Evolutionary conservation across 2,113 vertebrate genomes (phyloP), one percentile per base, ranked within the genome.

Genomic region (Pachyramphus minor): DNA sequence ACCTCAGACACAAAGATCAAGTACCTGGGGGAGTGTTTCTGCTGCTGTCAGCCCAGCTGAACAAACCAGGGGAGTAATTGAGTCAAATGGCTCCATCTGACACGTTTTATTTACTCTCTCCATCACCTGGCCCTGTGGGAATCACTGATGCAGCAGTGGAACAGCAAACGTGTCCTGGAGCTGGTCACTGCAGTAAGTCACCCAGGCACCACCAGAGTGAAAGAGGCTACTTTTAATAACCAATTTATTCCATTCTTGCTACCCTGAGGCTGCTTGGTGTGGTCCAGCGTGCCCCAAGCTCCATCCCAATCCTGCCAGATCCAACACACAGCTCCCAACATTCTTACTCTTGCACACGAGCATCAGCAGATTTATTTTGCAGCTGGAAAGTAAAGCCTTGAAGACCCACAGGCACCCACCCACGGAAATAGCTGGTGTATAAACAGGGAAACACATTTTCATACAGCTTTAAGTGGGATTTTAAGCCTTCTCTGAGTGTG

Each of bases 371-470:
- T 56, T 55, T 31, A 31, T 56, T 21, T 56, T 33, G 55, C 55
- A 56, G 53, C 30, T 58, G 56, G 33, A 58, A 58, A 23, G 21
- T n/a, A 23, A 23, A 58, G 62, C n/a, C 16, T 41, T 31, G 28
- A 25, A 62, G n/a, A 62, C 8, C 9, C 23, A 6, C 0, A 1
- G 23, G 20, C 28, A 45, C 31, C 11, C 17, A 20, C 14, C 47
- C 12, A 0, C 30, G 35, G 49, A 44, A 52, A 12, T 0, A 0
- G 10, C 9, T 33, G 17, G 22, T 21, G 9, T 55, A 15, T 30
- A 9, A 30, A 58, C 68, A 84, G 21, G 27, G 71, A 74, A 49
- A 2, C n/a, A 4, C 5, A 2, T 50, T 85, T 69, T 39, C 66
- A 41, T 25, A 13, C 37, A 24, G 6, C 23, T 37, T 80, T 3